Conservation (phyloP, 2,797 vertebrate species). For the Pseudocheirus occidentalis region DNA sequence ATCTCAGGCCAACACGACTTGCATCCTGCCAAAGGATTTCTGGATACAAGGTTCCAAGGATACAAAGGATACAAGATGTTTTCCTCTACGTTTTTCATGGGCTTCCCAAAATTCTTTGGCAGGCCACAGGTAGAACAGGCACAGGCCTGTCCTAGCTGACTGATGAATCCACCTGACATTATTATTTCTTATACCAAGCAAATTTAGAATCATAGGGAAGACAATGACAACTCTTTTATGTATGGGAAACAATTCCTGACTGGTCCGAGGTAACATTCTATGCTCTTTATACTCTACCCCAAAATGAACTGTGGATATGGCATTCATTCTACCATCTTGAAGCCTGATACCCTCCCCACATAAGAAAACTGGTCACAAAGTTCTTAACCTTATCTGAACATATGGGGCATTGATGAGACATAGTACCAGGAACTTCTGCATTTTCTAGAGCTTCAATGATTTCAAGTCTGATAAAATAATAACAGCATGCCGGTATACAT, state of each 20-base stretch:
- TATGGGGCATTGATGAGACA: not conserved
- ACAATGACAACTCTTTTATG: not conserved
- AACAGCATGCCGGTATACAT: too few species aligned
- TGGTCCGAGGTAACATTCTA: not conserved
- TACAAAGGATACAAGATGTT: too few species aligned
- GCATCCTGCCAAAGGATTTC: too few species aligned
- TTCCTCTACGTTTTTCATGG: too few species aligned
- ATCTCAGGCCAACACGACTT: too few species aligned
- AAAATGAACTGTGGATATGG: not conserved
- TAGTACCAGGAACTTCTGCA: not conserved
- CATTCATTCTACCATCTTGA: not conserved
- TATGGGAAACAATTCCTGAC: not conserved
- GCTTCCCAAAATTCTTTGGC: too few species aligned
- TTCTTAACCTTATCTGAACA: not conserved
- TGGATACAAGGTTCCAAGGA: too few species aligned
- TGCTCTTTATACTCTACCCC: not conserved
- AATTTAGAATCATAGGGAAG: conserved; percentile 10
- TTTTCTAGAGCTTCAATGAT: not conserved
- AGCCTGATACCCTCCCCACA: not conserved
- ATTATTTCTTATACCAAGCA: not conserved
- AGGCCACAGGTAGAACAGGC: too few species aligned
- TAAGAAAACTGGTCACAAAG: not conserved
- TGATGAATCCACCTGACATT: not conserved
- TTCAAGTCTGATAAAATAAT: not conserved
- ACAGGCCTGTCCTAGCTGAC: not conserved